A percentile compares a stretch with the other conserved stretches of the same genome.
phyloP scores from a whole-genome alignment of 2,113 vertebrate species.

The Triplophysa rosa region DNA sequence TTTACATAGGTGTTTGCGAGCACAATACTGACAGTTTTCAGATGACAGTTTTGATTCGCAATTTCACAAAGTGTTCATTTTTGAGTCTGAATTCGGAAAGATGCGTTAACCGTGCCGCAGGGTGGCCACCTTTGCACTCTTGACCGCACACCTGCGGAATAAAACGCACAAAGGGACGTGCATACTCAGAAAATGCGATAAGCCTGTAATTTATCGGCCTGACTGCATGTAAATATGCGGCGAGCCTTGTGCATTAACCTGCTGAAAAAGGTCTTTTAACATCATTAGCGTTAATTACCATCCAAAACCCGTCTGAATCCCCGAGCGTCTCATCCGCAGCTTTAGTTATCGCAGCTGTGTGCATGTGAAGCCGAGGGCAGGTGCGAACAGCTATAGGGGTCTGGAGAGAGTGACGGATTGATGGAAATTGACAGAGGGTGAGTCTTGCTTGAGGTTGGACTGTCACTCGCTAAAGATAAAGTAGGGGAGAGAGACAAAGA shows the following conservation, averaged over 20 bases:
- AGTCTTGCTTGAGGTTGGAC: constrained; percentile 22
- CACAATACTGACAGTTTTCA: neutral
- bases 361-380: constrained; percentile 39
- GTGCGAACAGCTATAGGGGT: constrained; percentile 54
- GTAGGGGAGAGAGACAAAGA: neutral
- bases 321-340: neutral
- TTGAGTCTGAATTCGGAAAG: neutral
- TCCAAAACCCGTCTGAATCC: constrained; percentile 9
- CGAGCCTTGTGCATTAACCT: constrained; percentile 59
- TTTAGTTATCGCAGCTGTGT: constrained; percentile 1
- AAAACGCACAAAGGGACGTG: no score
- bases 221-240: constrained; percentile 23
- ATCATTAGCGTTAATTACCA: constrained; percentile 67
- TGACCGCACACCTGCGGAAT: constrained; percentile 1
- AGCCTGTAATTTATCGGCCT: neutral
- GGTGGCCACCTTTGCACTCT: constrained; percentile 1
- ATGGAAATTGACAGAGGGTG: constrained; percentile 49
- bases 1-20: constrained; percentile 12
- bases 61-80: neutral
- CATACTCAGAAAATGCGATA: neutral
- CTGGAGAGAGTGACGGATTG: constrained; percentile 57
- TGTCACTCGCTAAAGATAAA: constrained; percentile 13
- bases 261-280: constrained; percentile 55
- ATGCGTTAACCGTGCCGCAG: neutral
- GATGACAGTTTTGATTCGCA: neutral